Percentiles rank a stretch among this genome's conserved stretches.
These are phyloP conservation scores for Sepioteuthis lessoniana DNA, from an alignment of 2,888 invertebrate genomes.

Conservation along the genomic window DNA sequence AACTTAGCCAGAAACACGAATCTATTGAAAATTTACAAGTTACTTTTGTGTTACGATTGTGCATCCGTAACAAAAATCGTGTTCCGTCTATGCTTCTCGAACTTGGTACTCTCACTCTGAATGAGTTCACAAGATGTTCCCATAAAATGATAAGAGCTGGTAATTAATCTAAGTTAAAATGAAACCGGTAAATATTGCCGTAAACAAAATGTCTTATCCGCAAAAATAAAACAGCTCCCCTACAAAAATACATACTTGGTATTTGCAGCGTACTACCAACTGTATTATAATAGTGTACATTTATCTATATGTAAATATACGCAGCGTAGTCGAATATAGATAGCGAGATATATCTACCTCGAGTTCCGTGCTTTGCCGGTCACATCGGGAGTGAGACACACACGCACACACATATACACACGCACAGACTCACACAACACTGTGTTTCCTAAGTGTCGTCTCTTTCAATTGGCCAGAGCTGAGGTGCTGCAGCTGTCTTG, in stretches of 20 bases:
- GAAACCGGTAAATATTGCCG: not conserved
- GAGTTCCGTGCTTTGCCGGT: constrained; percentile 45
- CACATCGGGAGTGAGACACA: constrained; percentile 2
- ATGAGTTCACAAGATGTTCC: not conserved
- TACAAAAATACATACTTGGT: not conserved
- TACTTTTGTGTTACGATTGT: not conserved
- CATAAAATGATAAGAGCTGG: not conserved
- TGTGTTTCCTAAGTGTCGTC: not conserved
- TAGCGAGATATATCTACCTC: constrained; percentile 45
- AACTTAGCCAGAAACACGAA: not conserved
- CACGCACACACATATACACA: not conserved
- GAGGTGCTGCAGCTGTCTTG: not conserved
- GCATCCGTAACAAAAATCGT: not conserved
- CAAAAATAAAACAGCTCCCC: not conserved
- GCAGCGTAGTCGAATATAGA: constrained; percentile 23
- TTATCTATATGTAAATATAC: constrained; percentile 21
- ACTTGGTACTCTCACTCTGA: not conserved
- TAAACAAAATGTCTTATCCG: not conserved
- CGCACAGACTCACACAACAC: not conserved
- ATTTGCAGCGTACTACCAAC: not conserved
- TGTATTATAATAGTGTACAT: not conserved
- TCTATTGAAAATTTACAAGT: not conserved
- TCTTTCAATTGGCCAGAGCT: not conserved
- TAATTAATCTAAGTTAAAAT: not conserved
- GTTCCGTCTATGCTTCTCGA: not conserved